Evolutionary conservation across 2,888 invertebrate species (phyloP), one percentile per base, ranked within the genome.

Genomic region (Nymphalis c-album): DNA sequence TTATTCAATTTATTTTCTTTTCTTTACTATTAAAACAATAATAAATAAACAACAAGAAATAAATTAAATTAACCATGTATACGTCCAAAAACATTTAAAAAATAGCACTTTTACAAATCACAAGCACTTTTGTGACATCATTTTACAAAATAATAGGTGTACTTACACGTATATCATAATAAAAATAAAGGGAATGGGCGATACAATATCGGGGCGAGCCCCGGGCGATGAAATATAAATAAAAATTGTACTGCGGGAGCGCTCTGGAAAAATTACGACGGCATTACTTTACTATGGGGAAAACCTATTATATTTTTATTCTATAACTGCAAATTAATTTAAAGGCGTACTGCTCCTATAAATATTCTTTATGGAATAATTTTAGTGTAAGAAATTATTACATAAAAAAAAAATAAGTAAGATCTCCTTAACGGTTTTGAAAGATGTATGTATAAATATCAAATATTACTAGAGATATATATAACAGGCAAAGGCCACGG

Each of bases 161-260:
- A 66, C 77, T 78, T 81, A 86, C 86, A 86, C 87, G 83, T 82
- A 80, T 78, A 81, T 83, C 80, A 85, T 85, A 88, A 87, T 88
- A 89, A 87, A 88, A 89, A 86, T 87, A 85, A 86, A 86, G 84
- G 86, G 87, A 90, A 86, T 84, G 85, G 80, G 80, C 84, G 84
- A 87, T 87, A 87, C 88, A 83, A 88, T 87, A 86, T 86, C 85
- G 85, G 80, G 80, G 77, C 75, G 67, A 76, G 80, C 85, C 89
- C 74, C 77, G 78, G 84, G 90, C 90, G 85, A 90, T 90, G 91
- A 88, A 90, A 90, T 87, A 91, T 91, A 91, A 90, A 91, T 91
- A 91, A 90, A 90, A 88, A 81, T 75, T 80, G 72, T 77, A 78
- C 78, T 79, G 74, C 76, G 83, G 86, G 45, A 64, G 60, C 60